These are phyloP conservation scores for Piliocolobus tephrosceles DNA, from an alignment of 2,113 vertebrate genomes.

Conservation along the genomic window DNA sequence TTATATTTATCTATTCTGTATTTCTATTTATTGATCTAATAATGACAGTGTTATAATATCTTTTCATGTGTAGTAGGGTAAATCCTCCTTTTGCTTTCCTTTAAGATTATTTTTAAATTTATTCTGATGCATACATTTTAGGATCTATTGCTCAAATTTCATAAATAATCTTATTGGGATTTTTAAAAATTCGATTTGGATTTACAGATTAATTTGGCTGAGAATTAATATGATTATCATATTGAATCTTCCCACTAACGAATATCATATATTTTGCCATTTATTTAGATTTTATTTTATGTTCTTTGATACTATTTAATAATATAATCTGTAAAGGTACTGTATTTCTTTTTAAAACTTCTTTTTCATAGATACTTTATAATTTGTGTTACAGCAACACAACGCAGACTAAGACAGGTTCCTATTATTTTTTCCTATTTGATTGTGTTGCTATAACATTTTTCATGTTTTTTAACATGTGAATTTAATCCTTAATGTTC, in stretches of 20 bases:
- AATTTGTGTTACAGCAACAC: background rate
- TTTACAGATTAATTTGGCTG: background rate
- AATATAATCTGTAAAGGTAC: background rate
- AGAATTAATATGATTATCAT: background rate
- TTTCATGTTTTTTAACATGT: background rate
- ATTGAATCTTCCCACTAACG: background rate
- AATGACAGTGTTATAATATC: background rate
- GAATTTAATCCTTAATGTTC: background rate
- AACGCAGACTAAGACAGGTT: background rate
- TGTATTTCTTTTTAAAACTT: background rate
- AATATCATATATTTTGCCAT: background rate
- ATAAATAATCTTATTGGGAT: background rate
- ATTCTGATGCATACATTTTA: background rate
- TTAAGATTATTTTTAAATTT: background rate
- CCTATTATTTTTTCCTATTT: background rate
- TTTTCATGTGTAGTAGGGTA: background rate
- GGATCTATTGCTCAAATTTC: background rate
- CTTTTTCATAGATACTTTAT: background rate
- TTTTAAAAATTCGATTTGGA: background rate
- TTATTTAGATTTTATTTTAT: background rate
- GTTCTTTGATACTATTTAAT: background rate
- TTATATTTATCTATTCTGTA: background rate
- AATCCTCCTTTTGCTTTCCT: background rate
- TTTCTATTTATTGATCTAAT: background rate
- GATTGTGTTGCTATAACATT: background rate